Evolutionary conservation across 2,113 vertebrate species (phyloP), one percentile per base, ranked within the genome.

Genomic region (Chamaetylas fuelleborni): DNA sequence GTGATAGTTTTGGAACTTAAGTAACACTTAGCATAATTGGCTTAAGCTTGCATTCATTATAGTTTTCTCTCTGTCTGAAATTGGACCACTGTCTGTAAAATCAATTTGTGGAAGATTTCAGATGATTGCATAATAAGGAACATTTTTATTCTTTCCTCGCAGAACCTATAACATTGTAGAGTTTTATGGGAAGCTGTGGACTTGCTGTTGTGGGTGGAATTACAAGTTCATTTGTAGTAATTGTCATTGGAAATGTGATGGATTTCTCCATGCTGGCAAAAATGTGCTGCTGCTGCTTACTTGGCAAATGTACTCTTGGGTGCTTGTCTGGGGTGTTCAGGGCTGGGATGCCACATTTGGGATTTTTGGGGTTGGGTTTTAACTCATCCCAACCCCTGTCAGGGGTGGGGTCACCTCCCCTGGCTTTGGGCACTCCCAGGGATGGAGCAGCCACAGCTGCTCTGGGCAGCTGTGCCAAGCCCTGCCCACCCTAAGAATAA

Each of bases 1-100:
- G 84, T 90, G 87, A 43, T 80, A 79, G 87, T 73, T 89, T 66
- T 79, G 74, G 70, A 82, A 66, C 72, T 95, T 71, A 54, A 82
- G 67, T 91, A 66, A 47, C 33, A 33, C 40, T 93, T 51, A 65
- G 15, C 24, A 11, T 87, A 85, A 91, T 13, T 94, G 67, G 54
- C 66, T 34, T 42, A 54, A 73, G n/a, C 33, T 61, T 57, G 28
- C 42, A 48, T n/a, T 84, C 72, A 50, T 61, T 91, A 51, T 22
- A 24, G 19, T 77, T 89, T 88, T 42, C 34, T 83, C 90, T 60
- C 53, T 18, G 2, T 14, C 66, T 29, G 9, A 85, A 88, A 69
- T 66, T 53, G 42, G 15, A 34, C 26, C 15, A 12, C 38, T 3
- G 26, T 43, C 92, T 72, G 81, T 57, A 48, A 86, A 90, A 90